phyloP scores from a whole-genome alignment of 2,888 invertebrate genomes.

The Eretmocerus hayati region DNA sequence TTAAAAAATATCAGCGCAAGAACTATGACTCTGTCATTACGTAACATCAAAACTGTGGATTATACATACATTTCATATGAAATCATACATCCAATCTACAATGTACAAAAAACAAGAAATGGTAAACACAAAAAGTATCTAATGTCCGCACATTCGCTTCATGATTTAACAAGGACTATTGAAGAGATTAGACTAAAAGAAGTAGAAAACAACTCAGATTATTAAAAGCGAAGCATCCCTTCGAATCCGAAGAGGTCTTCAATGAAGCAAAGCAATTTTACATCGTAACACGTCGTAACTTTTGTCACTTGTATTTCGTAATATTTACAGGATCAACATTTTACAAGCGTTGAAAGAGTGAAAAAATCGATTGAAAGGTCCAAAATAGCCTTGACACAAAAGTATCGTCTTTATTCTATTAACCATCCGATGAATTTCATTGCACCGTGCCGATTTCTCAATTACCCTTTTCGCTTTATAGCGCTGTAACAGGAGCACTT shows the following conservation, averaged over 20 bases:
- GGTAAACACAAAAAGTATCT: slow-evolving; percentile 20
- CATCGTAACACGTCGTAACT: slow-evolving; percentile 21
- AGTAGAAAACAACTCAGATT: slow-evolving; percentile 9
- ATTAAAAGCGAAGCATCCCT: slow-evolving; percentile 18
- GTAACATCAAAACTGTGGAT: slow-evolving; percentile 21
- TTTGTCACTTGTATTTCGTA: slow-evolving; percentile 25
- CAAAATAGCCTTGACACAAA: slow-evolving; percentile 25
- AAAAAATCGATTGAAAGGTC: slow-evolving; percentile 24
- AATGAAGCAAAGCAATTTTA: slow-evolving; percentile 18
- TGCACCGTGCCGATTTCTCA: slow-evolving; percentile 24
- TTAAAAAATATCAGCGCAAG: slow-evolving; percentile 23
- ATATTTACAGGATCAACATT: slow-evolving; percentile 27
- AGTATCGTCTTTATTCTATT: slow-evolving; percentile 25
- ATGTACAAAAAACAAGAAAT: slow-evolving; percentile 21
- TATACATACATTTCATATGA: slow-evolving; percentile 15
- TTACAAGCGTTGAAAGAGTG: slow-evolving; percentile 24
- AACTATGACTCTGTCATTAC: slow-evolving; percentile 18
- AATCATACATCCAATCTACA: slow-evolving; percentile 17
- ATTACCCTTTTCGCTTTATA: slow-evolving; percentile 18
- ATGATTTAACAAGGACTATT: slow-evolving; percentile 21
- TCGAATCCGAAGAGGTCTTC: slow-evolving; percentile 18
- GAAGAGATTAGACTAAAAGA: slow-evolving; percentile 5
- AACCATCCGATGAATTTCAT: slow-evolving; percentile 26
- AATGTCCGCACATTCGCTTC: slow-evolving; percentile 18
- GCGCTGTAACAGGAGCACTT: slow-evolving; percentile 23